phyloP scores from a whole-genome alignment of 64 coral and sea anemone species.

The Dendronephthya gigantea region DNA sequence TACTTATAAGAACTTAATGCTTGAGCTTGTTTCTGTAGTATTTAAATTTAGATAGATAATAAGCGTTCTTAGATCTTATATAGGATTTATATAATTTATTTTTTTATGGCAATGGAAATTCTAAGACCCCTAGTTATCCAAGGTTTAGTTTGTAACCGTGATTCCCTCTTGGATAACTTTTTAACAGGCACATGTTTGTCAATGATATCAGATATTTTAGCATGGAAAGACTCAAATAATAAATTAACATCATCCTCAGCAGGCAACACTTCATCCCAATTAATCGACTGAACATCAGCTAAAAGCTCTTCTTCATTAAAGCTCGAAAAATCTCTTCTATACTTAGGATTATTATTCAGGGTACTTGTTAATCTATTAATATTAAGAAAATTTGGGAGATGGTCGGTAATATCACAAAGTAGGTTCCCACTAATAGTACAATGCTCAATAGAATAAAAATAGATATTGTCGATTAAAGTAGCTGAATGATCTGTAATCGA shows the following conservation, averaged over 20 bases:
- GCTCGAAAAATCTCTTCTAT: constrained; percentile 1
- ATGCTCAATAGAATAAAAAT: neutral
- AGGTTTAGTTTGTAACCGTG: neutral
- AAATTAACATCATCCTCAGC: neutral
- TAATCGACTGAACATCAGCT: neutral
- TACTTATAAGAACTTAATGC: neutral
- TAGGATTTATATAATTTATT: neutral
- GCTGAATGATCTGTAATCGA: neutral
- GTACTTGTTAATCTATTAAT: neutral
- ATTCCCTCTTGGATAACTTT: neutral
- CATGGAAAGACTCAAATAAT: neutral
- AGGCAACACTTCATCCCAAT: neutral
- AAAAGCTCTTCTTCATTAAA: neutral
- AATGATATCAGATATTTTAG: neutral
- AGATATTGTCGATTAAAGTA: constrained; percentile 16
- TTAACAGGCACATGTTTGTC: neutral
- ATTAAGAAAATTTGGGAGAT: neutral
- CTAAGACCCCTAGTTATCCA: neutral
- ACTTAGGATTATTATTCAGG: neutral
- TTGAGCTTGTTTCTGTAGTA: constrained; percentile 19
- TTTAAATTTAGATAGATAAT: constrained; percentile 9
- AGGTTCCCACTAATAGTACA: neutral
- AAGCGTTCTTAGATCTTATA: neutral
- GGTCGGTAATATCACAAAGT: neutral
- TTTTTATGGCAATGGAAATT: neutral